A percentile compares a stretch with the other conserved stretches of the same genome.
phyloP scores from a whole-genome alignment of 2,888 invertebrate genomes.

The Geophilus truncorum region DNA sequence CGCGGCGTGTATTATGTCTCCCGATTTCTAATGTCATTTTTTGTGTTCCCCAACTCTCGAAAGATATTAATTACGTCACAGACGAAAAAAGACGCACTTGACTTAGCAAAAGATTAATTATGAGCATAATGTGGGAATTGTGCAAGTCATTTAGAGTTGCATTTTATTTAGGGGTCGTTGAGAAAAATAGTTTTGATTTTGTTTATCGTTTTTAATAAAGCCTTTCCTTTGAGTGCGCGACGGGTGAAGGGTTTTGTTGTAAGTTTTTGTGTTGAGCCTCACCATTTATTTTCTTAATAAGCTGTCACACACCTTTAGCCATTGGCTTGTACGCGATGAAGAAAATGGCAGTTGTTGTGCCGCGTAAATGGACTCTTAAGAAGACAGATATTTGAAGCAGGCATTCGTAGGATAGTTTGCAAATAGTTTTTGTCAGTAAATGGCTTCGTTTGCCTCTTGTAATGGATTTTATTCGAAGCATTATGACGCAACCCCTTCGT shows the following conservation, averaged over 20 bases:
- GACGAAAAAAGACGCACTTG: background rate
- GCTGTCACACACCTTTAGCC: slow-evolving; percentile 27
- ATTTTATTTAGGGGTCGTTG: background rate
- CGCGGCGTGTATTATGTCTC: too few relatives aligned
- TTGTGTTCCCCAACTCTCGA: too few relatives aligned
- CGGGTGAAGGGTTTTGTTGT: background rate
- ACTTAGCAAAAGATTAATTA: background rate
- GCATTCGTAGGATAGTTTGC: slow-evolving; percentile 21
- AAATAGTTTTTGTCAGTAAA: slow-evolving; percentile 20
- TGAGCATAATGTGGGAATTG: background rate
- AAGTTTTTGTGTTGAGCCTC: background rate
- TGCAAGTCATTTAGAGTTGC: background rate
- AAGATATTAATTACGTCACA: too few relatives aligned
- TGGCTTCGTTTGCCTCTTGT: slow-evolving; percentile 11
- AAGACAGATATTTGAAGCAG: slow-evolving; percentile 17
- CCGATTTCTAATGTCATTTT: too few relatives aligned
- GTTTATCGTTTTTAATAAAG: slow-evolving; percentile 14
- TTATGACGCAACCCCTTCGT: background rate
- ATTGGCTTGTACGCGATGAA: background rate
- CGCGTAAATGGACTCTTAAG: slow-evolving; percentile 10
- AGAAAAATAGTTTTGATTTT: background rate
- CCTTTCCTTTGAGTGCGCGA: background rate
- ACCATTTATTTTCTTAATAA: slow-evolving; percentile 21
- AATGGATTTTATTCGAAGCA: slow-evolving; percentile 3
- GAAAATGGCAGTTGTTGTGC: slow-evolving; percentile 14